Evolutionary conservation across 1,140 invertebrate species (phyloP).

Genomic region (Agrilus planipennis): DNA sequence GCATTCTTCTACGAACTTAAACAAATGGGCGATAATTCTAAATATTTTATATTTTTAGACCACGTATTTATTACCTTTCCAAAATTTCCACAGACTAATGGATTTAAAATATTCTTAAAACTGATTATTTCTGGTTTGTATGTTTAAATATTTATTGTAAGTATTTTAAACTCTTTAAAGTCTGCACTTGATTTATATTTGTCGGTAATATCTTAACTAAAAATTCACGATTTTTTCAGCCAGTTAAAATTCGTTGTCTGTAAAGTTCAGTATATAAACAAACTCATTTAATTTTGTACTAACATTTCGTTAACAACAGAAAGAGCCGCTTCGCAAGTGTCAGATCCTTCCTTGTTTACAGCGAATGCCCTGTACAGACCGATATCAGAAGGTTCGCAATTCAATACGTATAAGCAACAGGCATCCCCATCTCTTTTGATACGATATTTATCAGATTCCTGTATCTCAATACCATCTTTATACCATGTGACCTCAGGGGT

Average conservation of each 20-base stretch:
- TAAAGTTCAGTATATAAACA: no score
- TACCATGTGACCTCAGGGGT: constrained; percentile 78
- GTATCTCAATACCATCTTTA: constrained; percentile 58
- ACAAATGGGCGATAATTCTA: no score
- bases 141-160: no score
- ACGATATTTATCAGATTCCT: constrained; percentile 58
- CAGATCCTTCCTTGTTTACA: constrained; percentile 68
- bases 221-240: no score
- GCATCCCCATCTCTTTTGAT: constrained; percentile 69
- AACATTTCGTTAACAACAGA: constrained; percentile 74
- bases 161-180: background rate
- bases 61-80: no score
- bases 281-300: no score
- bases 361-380: constrained; percentile 69
- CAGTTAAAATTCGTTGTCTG: no score
- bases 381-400: constrained; percentile 53
- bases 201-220: background rate
- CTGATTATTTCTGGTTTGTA: no score
- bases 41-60: no score
- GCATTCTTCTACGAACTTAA: no score
- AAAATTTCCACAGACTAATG: no score
- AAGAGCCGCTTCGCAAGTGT: constrained; percentile 57
- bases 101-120: no score
- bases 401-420: constrained; percentile 59
- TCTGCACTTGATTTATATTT: background rate